Evolutionary conservation across 2,888 invertebrate species (phyloP).

Genomic region (Eupithecia tripunctaria): DNA sequence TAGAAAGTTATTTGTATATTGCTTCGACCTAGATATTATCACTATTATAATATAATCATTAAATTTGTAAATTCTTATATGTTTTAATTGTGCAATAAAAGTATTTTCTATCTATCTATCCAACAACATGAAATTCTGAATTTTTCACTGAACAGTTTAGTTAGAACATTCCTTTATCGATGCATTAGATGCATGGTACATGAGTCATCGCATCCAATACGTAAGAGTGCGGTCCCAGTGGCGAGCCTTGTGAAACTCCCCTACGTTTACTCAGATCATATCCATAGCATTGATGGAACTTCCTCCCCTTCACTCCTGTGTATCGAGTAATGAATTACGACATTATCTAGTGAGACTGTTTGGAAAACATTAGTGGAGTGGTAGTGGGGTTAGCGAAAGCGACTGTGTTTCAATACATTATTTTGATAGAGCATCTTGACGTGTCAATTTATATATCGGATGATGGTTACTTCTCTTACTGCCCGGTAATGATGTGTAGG

Average conservation of each 20-base stretch:
- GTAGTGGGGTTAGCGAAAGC: background rate
- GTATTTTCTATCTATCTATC: no score
- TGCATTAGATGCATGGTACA: slow-evolving; percentile 15
- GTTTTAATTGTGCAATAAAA: no score
- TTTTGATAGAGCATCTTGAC: background rate
- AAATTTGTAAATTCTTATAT: no score
- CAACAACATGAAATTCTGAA: background rate
- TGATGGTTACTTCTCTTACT: no score
- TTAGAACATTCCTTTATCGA: background rate
- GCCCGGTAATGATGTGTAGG: no score
- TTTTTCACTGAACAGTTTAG: background rate
- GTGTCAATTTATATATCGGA: no score
- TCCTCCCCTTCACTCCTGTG: slow-evolving; percentile 44
- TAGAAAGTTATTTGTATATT: background rate
- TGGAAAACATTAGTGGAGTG: slow-evolving; percentile 54
- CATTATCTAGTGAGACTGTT: slow-evolving; percentile 63
- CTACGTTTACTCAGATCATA: slow-evolving; percentile 40
- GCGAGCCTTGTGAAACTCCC: slow-evolving; percentile 39
- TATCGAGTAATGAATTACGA: slow-evolving; percentile 60
- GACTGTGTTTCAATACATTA: background rate
- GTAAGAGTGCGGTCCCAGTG: slow-evolving; percentile 35
- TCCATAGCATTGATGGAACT: slow-evolving; percentile 49
- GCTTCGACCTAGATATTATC: no score
- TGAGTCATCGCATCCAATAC: slow-evolving; percentile 25
- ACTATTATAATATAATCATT: no score